phyloP scores from a whole-genome alignment of 2,797 vertebrate species.

The Anniella stebbinsi region DNA sequence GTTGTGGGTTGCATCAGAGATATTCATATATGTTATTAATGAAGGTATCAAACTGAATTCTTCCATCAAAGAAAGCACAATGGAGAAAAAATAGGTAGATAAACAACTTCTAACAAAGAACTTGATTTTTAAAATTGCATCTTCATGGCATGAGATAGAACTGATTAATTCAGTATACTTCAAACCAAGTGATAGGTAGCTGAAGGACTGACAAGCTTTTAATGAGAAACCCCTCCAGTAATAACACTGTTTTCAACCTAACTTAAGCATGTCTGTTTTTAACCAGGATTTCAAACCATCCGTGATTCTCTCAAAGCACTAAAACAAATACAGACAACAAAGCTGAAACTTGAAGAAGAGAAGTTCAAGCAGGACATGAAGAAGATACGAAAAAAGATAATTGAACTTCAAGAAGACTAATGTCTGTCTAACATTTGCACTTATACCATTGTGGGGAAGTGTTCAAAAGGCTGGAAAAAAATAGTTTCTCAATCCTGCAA shows the following conservation, averaged over 20 bases:
- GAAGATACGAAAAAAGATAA: constrained; percentile 72
- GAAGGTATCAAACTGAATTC: background rate
- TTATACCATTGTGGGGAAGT: background rate
- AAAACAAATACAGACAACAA: constrained; percentile 84
- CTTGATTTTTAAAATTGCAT: background rate
- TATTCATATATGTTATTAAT: background rate
- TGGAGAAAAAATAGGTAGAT: background rate
- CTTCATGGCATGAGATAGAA: constrained; percentile 14
- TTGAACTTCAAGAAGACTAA: constrained; percentile 72
- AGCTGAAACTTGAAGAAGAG: constrained; percentile 83
- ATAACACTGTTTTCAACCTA: background rate
- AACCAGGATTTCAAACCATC: constrained; percentile 85
- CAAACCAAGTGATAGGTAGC: constrained; percentile 11
- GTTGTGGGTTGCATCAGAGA: background rate
- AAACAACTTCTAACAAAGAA: background rate
- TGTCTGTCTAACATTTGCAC: background rate
- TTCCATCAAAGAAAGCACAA: too few relatives aligned
- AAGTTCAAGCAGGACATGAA: constrained; percentile 82
- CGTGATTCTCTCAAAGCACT: constrained; percentile 84
- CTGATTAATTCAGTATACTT: constrained; percentile 19
- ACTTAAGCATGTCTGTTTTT: constrained; percentile 51
- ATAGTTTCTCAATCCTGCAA: background rate
- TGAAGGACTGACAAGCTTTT: constrained; percentile 17
- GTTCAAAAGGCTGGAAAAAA: background rate
- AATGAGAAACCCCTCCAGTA: background rate